phyloP scores from a whole-genome alignment of 2,888 invertebrate species.

The Drosophila recens region DNA sequence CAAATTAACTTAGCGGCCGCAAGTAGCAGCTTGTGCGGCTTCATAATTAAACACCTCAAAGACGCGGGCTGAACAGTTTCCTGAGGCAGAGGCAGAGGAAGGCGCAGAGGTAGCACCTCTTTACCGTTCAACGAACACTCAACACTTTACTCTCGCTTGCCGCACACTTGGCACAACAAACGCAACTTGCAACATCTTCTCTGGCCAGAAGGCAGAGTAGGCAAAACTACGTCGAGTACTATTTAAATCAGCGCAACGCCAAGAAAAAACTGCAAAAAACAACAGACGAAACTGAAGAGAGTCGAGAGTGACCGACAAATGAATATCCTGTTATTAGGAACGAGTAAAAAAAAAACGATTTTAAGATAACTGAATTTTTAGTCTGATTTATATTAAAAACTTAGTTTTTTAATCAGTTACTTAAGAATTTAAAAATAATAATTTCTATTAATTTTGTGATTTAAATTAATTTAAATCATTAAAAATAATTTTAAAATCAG shows the following conservation, averaged over 20 bases:
- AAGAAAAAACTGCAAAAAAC: conserved; percentile 39
- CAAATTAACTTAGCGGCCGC: conserved; percentile 70
- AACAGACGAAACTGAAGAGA: background rate
- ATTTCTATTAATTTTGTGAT: no score
- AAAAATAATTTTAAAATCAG: no score
- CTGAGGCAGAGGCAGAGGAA: background rate
- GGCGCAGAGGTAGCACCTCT: conserved; percentile 1
- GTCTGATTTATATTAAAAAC: no score
- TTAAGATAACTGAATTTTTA: no score
- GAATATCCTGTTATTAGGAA: background rate
- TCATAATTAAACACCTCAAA: conserved; percentile 64
- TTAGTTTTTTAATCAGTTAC: no score
- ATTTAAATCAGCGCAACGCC: conserved; percentile 66
- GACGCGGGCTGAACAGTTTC: background rate
- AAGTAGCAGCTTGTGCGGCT: conserved; percentile 55
- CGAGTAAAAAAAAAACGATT: no score
- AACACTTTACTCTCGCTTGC: conserved; percentile 45
- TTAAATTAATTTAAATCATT: no score
- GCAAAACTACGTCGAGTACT: conserved; percentile 55
- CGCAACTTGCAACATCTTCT: conserved; percentile 49
- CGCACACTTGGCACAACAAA: conserved; percentile 26
- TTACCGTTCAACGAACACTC: conserved; percentile 33
- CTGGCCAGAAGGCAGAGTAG: conserved; percentile 52
- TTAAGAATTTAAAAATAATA: no score
- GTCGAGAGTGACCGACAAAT: background rate